phyloP scores from a whole-genome alignment of 2,113 vertebrate genomes.

The Paraplagusia blochii region DNA sequence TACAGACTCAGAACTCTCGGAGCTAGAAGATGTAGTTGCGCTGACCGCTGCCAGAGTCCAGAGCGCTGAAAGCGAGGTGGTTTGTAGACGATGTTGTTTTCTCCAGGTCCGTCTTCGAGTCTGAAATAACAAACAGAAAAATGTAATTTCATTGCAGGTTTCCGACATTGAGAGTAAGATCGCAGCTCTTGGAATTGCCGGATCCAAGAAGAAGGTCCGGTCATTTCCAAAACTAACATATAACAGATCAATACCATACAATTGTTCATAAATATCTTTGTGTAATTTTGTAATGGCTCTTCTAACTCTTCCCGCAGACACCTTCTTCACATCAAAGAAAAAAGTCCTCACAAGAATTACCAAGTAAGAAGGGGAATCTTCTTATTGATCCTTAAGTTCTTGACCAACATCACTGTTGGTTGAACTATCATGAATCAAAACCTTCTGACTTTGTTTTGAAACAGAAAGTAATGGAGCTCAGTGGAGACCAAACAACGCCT shows the following conservation, averaged over 20 bases:
- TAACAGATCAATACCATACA: neutral
- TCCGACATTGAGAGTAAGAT: slow-evolving; percentile 90
- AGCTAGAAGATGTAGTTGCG: slow-evolving; percentile 88
- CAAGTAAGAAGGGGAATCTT: slow-evolving; percentile 38
- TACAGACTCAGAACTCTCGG: slow-evolving; percentile 82
- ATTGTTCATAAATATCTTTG: neutral
- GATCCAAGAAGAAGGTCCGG: slow-evolving; percentile 78
- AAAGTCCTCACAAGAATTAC: slow-evolving; percentile 47
- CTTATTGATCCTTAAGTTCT: neutral
- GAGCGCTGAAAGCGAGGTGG: slow-evolving; percentile 80
- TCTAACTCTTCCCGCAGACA: slow-evolving; percentile 47
- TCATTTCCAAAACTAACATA: neutral
- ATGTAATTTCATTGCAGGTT: slow-evolving; percentile 70
- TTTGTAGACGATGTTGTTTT: neutral
- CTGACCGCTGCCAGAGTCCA: slow-evolving; percentile 77
- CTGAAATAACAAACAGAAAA: too few relatives aligned
- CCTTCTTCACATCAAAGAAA: slow-evolving; percentile 62
- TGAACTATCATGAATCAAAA: neutral
- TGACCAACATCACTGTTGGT: neutral
- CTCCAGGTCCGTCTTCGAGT: too few relatives aligned
- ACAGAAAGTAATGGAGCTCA: slow-evolving; percentile 52
- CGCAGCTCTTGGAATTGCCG: slow-evolving; percentile 78
- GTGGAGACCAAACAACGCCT: slow-evolving; percentile 52
- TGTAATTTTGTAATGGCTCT: neutral
- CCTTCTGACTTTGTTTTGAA: neutral